Percentiles rank a stretch among this genome's conserved stretches.
These are phyloP conservation scores for Morpho helenor DNA, from an alignment of 2,888 invertebrate species.

Conservation along the genomic window DNA sequence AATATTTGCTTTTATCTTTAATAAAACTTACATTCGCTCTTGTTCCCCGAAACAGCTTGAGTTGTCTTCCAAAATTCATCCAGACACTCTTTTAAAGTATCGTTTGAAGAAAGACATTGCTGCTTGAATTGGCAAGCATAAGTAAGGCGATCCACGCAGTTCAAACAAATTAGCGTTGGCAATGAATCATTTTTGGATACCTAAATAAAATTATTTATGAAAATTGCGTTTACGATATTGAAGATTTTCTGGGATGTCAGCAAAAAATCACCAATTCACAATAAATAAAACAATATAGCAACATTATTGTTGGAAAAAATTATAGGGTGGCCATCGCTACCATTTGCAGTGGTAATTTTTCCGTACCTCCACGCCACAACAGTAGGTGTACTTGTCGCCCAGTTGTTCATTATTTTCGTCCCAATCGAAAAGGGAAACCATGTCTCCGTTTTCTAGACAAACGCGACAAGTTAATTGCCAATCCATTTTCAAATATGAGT, in stretches of 20 bases:
- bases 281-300: constrained; percentile 69
- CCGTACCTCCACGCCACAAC: constrained; percentile 73
- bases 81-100: constrained; percentile 70
- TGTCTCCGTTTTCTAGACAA: constrained; percentile 71
- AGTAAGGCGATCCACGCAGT: constrained; percentile 70
- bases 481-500: constrained; percentile 54
- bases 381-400: constrained; percentile 69
- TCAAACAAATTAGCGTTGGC: constrained; percentile 71
- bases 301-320: constrained; percentile 72
- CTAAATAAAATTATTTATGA: constrained; percentile 36
- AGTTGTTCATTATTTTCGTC: constrained; percentile 78
- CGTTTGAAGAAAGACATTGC: constrained; percentile 69
- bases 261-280: constrained; percentile 56
- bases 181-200: constrained; percentile 65
- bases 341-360: constrained; percentile 73
- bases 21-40: constrained; percentile 43
- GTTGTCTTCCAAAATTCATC: constrained; percentile 67
- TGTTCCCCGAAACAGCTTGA: constrained; percentile 47
- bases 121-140: constrained; percentile 73
- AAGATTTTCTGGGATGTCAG: constrained; percentile 64
- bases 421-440: constrained; percentile 77
- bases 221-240: constrained; percentile 29
- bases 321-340: constrained; percentile 78
- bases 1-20: background rate
- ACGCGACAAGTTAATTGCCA: constrained; percentile 77